Evolutionary conservation across 2,113 vertebrate species (phyloP), one percentile per base, ranked within the genome.

Genomic region (Salvelinus namaycush): DNA sequence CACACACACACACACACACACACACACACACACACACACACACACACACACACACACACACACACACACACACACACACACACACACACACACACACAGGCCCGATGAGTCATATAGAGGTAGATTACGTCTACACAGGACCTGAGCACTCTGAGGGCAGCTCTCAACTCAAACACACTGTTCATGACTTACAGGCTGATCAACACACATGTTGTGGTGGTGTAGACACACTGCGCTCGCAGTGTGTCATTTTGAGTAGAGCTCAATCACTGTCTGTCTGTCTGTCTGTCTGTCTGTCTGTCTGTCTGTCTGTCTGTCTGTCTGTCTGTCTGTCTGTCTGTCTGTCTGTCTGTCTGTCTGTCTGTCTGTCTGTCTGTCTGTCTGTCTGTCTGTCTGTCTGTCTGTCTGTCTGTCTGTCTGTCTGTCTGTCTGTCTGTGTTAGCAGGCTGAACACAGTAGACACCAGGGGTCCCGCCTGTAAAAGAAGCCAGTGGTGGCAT

Each of bases 1-100:
- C 54, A 54, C n/a, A 62, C 1, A 62, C 14, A 70, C 16, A 71
- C 76, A 78, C 20, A 72, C 51, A 49, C 13, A 27, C n/a, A 54
- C 69, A 71, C 54, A 27, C 6, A 65, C 70, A 54, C 51, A 16
- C 9, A 54, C 16, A 54, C 51, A 18, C 57, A 60, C 14, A 60
- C 20, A 64, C 20, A 64, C n/a, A 24, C n/a, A n/a, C 64, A 16
- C 9, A 27, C 2, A 16, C 26, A 66, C 3, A 4, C 27, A 29
- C 27, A 29, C 59, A n/a, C 59, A 18, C 18, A n/a, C 18, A 67
- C 12, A 14, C n/a, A 13, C 13, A 31, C 11, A 31, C 3, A 31
- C 29, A 39, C 34, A 39, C 34, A 39, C 34, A 39, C 34, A 39
- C 34, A 39, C 34, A 39, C 34, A 34, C 34, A 34, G 4, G 4